phyloP scores from a whole-genome alignment of 2,888 invertebrate species.

The Philereme transversata region DNA sequence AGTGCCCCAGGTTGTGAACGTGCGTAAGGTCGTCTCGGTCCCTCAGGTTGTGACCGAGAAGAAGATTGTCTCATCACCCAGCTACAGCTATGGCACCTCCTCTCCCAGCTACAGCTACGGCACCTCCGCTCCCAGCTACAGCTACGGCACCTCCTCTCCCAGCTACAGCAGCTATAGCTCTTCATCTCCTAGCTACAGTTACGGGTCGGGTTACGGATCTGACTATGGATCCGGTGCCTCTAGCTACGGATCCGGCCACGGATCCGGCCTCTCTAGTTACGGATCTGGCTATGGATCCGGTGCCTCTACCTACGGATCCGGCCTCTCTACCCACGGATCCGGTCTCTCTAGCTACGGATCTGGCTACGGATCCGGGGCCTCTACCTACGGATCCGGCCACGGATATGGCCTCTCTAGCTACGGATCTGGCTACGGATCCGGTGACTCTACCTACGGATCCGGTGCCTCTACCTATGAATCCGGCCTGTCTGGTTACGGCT shows the following conservation, averaged over 20 bases:
- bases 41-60: conserved; percentile 60
- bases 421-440: conserved; percentile 25
- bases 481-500: conserved; percentile 25
- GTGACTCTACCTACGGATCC: conserved; percentile 7
- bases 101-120: conserved; percentile 26
- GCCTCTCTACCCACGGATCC: neutral
- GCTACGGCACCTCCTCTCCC: conserved; percentile 27
- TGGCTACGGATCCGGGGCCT: conserved; percentile 22
- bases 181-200: conserved; percentile 29
- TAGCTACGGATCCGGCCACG: neutral
- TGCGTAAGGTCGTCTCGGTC: conserved; percentile 58
- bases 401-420: conserved; percentile 12
- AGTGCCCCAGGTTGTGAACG: conserved; percentile 52
- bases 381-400: conserved; percentile 29
- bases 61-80: conserved; percentile 48
- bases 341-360: neutral
- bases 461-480: conserved; percentile 19
- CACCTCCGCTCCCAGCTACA: conserved; percentile 24
- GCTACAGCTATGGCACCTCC: conserved; percentile 36
- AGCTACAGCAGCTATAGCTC: conserved; percentile 26
- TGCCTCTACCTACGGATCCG: conserved; percentile 24
- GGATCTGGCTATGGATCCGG: conserved; percentile 25
- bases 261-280: neutral
- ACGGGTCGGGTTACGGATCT: conserved; percentile 4
- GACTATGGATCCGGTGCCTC: too few species aligned